A percentile compares a stretch with the other conserved stretches of the same genome.
These are phyloP conservation scores for Goniozus legneri DNA, from an alignment of 1,140 invertebrate genomes.

Conservation along the genomic window DNA sequence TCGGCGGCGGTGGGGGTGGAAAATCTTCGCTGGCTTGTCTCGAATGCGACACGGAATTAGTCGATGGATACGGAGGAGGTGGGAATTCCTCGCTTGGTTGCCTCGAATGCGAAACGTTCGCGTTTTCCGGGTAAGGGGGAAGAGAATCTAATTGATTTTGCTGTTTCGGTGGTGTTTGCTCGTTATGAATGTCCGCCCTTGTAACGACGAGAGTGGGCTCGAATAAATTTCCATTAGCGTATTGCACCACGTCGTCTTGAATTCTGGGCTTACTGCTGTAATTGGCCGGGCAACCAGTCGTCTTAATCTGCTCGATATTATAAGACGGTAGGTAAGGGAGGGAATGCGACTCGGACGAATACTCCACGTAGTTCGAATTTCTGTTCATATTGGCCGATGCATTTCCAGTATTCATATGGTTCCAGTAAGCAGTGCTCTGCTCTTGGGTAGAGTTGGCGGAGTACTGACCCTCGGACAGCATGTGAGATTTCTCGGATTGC, in stretches of 20 bases:
- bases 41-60: conserved; percentile 73
- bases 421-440: conserved; percentile 43
- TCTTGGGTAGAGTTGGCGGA: conserved; percentile 32
- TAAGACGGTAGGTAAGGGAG: conserved; percentile 63
- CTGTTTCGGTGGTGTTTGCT: conserved; percentile 65
- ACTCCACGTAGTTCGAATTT: conserved; percentile 48
- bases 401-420: conserved; percentile 26
- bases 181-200: conserved; percentile 76
- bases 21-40: conserved; percentile 85
- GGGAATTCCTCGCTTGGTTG: conserved; percentile 62
- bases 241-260: conserved; percentile 55
- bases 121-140: conserved; percentile 47
- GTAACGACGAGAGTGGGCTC: conserved; percentile 63
- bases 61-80: conserved; percentile 72
- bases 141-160: conserved; percentile 29
- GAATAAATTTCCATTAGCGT: conserved; percentile 54
- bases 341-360: conserved; percentile 61
- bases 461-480: conserved; percentile 45
- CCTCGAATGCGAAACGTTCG: conserved; percentile 42
- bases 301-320: conserved; percentile 38
- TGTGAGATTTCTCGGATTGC: conserved; percentile 53
- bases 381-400: conserved; percentile 15
- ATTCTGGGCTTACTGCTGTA: conserved; percentile 43
- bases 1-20: conserved; percentile 77
- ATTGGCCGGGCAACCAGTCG: conserved; percentile 6